phyloP scores from a whole-genome alignment of 2,888 invertebrate species.

The Nomada fabriciana region DNA sequence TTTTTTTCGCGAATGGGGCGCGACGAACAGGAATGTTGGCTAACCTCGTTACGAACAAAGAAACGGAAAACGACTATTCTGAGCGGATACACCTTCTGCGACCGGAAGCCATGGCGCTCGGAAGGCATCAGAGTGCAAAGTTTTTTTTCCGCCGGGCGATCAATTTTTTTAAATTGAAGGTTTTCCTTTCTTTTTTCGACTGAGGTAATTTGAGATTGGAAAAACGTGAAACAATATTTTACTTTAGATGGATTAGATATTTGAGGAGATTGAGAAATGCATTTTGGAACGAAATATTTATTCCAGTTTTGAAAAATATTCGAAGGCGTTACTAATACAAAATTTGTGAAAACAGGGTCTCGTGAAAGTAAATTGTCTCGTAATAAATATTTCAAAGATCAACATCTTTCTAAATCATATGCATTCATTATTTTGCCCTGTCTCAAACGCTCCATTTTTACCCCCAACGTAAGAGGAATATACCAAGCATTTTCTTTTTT shows the following conservation, averaged over 20 bases:
- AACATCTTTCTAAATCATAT: too few relatives aligned
- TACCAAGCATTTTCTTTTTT: neutral
- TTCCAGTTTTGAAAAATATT: neutral
- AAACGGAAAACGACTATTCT: neutral
- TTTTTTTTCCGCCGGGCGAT: too few relatives aligned
- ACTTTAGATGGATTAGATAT: neutral
- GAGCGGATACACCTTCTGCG: neutral
- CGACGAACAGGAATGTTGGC: neutral
- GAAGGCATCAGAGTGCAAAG: neutral
- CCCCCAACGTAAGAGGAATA: too few relatives aligned
- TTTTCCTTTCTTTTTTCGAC: too few relatives aligned
- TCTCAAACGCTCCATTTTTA: too few relatives aligned
- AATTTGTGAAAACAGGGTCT: too few relatives aligned
- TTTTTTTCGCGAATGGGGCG: neutral
- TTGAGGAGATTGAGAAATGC: neutral
- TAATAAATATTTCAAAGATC: too few relatives aligned
- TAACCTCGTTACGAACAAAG: slow-evolving; percentile 26
- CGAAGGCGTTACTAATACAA: too few relatives aligned
- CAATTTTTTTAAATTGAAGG: neutral
- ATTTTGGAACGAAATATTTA: neutral
- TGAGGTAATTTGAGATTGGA: too few relatives aligned
- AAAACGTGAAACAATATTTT: too few relatives aligned
- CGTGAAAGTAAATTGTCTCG: too few relatives aligned
- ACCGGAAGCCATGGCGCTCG: neutral
- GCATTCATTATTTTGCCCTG: too few relatives aligned